Percentiles rank a stretch among this genome's conserved stretches.
These are phyloP conservation scores for Chaenogobius annularis DNA, from an alignment of 2,113 vertebrate genomes.

Conservation along the genomic window DNA sequence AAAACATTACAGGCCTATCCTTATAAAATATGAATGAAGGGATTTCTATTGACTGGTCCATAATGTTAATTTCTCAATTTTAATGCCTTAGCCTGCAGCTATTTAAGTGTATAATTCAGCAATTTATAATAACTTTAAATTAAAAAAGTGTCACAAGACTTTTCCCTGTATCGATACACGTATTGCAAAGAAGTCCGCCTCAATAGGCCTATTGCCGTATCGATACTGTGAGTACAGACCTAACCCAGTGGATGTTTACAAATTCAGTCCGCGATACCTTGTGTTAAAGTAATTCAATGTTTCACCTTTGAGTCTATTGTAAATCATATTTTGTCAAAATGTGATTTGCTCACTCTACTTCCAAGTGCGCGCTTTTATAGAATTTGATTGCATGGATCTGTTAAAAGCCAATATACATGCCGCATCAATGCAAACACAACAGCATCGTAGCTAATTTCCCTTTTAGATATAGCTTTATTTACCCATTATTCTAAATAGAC, in stretches of 20 bases:
- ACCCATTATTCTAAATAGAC: background rate
- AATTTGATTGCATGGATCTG: background rate
- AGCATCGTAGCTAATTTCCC: background rate
- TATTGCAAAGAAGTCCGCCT: too few relatives aligned
- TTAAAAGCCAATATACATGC: background rate
- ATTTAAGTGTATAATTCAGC: too few relatives aligned
- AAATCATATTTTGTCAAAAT: background rate
- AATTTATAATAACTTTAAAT: too few relatives aligned
- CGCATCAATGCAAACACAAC: background rate
- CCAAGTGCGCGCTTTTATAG: background rate
- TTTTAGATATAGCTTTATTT: background rate
- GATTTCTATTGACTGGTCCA: too few relatives aligned
- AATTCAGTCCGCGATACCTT: background rate
- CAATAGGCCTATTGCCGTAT: too few relatives aligned
- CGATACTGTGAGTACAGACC: too few relatives aligned
- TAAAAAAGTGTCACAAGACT: too few relatives aligned
- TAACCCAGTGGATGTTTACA: background rate
- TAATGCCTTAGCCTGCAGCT: too few relatives aligned
- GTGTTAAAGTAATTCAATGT: background rate
- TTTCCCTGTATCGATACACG: too few relatives aligned
- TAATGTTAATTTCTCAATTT: background rate
- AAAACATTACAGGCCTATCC: too few relatives aligned
- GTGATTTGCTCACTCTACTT: background rate
- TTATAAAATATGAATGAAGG: too few relatives aligned
- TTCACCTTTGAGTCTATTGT: background rate